phyloP scores from a whole-genome alignment of 2,113 vertebrate genomes.

The Dunckerocampus dactyliophorus region DNA sequence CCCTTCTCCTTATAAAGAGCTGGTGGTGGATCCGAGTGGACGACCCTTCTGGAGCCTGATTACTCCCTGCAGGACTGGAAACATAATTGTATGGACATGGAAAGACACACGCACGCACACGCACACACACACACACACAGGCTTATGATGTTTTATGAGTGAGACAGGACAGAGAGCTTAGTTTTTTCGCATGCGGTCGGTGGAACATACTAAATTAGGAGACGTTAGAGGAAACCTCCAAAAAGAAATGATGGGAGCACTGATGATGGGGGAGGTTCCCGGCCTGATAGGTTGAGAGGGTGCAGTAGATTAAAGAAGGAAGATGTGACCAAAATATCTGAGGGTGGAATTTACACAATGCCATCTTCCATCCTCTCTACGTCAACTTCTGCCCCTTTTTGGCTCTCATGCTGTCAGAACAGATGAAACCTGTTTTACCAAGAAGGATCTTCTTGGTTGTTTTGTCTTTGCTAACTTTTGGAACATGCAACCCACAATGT shows the following conservation, averaged over 20 bases:
- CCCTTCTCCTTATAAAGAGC: slow-evolving; percentile 76
- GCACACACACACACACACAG: slow-evolving; percentile 22
- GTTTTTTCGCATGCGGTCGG: slow-evolving; percentile 39
- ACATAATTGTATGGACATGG: slow-evolving; percentile 39
- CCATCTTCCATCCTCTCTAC: slow-evolving; percentile 1
- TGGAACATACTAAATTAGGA: slow-evolving; percentile 73
- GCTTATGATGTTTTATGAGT: slow-evolving; percentile 33
- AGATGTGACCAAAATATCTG: slow-evolving; percentile 24
- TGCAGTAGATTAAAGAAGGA: slow-evolving; percentile 32
- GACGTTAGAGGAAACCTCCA: slow-evolving; percentile 43
- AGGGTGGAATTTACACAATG: slow-evolving; percentile 24
- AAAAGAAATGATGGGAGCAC: slow-evolving; percentile 33
- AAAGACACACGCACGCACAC: slow-evolving; percentile 40
- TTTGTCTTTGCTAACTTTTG: too few relatives aligned
- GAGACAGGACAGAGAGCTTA: slow-evolving; percentile 27
- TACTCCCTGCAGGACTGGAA: slow-evolving; percentile 54
- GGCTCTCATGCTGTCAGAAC: background rate
- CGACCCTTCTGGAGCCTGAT: slow-evolving; percentile 44
- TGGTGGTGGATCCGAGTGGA: slow-evolving; percentile 61
- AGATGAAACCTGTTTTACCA: background rate
- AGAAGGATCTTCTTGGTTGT: background rate
- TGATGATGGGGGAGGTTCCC: slow-evolving; percentile 18
- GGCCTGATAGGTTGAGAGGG: slow-evolving; percentile 17
- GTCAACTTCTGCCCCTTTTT: slow-evolving; percentile 26
- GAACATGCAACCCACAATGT: too few relatives aligned